Percentiles rank a stretch among this genome's conserved stretches.
Conservation (phyloP, 2,797 vertebrate species). For the Coranthus polyacanthus region DNA sequence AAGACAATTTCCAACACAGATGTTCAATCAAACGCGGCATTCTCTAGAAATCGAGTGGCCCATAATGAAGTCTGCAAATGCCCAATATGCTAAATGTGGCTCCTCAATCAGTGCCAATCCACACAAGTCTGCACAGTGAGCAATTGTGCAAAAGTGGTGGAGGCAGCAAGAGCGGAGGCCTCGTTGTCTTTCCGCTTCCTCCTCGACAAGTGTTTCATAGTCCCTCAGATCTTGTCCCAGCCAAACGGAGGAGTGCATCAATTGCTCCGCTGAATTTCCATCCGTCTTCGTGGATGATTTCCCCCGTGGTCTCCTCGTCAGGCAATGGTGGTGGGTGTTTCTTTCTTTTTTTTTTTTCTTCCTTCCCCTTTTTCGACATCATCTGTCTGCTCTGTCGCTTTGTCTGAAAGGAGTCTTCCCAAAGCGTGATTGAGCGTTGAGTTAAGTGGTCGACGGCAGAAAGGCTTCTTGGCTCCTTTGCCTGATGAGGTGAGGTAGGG, state of each 20-base stretch:
- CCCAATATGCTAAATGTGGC: conserved; percentile 51
- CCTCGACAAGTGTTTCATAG: conserved; percentile 61
- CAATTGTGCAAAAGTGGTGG: conserved; percentile 38
- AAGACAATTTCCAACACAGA: conserved; percentile 28
- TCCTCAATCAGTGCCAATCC: conserved; percentile 45
- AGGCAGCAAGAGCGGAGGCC: conserved; percentile 24
- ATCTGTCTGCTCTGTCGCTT: conserved; percentile 56
- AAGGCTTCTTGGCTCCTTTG: conserved; percentile 68
- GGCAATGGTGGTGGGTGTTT: conserved; percentile 10
- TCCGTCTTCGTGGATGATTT: conserved; percentile 78
- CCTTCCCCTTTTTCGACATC: conserved; percentile 17
- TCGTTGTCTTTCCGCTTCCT: conserved; percentile 37
- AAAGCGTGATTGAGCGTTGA: conserved; percentile 74
- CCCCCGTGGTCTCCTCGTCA: conserved; percentile 68
- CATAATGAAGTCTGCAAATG: conserved; percentile 14
- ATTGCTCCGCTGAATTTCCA: conserved; percentile 76
- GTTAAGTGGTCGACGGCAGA: conserved; percentile 67
- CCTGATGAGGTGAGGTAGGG: conserved; percentile 75
- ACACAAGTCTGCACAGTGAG: conserved; percentile 23
- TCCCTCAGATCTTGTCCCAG: conserved; percentile 69
- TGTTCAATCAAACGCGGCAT: conserved; percentile 44
- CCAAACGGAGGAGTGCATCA: conserved; percentile 73
- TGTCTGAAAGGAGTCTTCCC: conserved; percentile 65
- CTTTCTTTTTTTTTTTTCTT: too few species aligned
- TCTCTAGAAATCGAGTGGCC: conserved; percentile 31